phyloP scores from a whole-genome alignment of 2,797 vertebrate species.

The Pipistrellus nathusii region DNA sequence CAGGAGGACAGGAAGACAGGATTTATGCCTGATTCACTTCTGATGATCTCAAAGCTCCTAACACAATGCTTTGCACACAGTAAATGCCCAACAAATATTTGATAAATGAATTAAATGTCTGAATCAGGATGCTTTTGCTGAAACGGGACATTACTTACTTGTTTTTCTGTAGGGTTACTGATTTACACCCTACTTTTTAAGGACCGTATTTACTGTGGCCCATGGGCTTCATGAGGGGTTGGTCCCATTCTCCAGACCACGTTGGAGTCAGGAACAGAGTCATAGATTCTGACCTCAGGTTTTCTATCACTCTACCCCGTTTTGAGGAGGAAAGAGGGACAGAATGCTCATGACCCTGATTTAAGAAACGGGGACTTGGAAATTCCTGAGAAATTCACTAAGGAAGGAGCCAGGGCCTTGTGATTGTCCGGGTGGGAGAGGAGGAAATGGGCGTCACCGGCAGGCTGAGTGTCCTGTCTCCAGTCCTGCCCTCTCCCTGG shows the following conservation, averaged over 20 bases:
- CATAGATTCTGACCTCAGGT: neutral
- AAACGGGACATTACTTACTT: neutral
- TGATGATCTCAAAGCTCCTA: neutral
- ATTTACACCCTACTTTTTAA: neutral
- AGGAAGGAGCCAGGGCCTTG: neutral
- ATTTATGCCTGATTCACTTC: neutral
- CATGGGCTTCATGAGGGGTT: neutral
- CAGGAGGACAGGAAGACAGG: neutral
- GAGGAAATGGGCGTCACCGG: neutral
- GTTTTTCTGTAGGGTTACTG: neutral
- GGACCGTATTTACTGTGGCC: neutral
- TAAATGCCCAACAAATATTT: neutral
- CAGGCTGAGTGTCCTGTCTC: too few species aligned
- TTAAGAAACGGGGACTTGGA: neutral
- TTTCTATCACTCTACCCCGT: neutral
- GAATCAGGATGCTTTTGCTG: neutral
- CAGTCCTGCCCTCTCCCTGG: neutral
- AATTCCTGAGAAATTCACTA: constrained; percentile 5
- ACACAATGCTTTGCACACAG: neutral
- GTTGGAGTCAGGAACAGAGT: neutral
- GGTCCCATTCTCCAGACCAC: neutral
- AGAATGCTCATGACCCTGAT: neutral
- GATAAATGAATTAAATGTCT: neutral
- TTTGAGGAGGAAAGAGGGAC: neutral
- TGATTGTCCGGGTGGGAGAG: neutral